Evolutionary conservation across 2,888 invertebrate genomes (phyloP), one percentile per base, ranked within the genome.

Genomic region (Apodemia duryi): DNA sequence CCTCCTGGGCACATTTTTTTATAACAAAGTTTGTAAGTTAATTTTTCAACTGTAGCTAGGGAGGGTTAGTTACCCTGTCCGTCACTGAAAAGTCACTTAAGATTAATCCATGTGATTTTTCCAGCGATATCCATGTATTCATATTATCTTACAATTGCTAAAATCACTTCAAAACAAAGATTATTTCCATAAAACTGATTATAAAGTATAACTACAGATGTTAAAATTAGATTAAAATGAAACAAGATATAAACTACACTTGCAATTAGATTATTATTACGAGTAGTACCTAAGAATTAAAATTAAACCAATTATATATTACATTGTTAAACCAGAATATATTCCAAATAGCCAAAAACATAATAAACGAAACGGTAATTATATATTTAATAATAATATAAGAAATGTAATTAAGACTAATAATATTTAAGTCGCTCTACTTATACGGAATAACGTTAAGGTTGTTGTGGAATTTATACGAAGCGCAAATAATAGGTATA

Each of bases 351-450:
- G 21, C 9, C 9, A 52, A 52, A 52, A 52, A 52, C 28, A 9
- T 52, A 28, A 52, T 21, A 52, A 28, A 52, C 52, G 21, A n/a
- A n/a, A 28, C 21, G 21, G 28, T 28, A 52, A 52, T 52, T 52
- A 52, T 52, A 52, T 28, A 28, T 28, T 6, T 35, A 35, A 38
- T 6, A 38, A 38, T 38, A 51, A 51, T 21, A 51, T 51, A 51
- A 51, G 6, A 51, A 51, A 21, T 51, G 51, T 51, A 51, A 51
- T 51, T 21, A 51, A 51, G 51, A 51, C 21, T 5, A 51, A 21
- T n/a, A 51, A 21, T 21, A 51, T 51, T 51, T n/a, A n/a, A 51
- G 51, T 51, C 51, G 51, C 21, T n/a, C 51, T n/a, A 51, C 51
- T 51, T 21, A 21, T 51, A 38, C 4, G 38, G 38, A 4, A 38